Evolutionary conservation across 2,888 invertebrate species (phyloP).

Genomic region (Chloromyia formosa): DNA sequence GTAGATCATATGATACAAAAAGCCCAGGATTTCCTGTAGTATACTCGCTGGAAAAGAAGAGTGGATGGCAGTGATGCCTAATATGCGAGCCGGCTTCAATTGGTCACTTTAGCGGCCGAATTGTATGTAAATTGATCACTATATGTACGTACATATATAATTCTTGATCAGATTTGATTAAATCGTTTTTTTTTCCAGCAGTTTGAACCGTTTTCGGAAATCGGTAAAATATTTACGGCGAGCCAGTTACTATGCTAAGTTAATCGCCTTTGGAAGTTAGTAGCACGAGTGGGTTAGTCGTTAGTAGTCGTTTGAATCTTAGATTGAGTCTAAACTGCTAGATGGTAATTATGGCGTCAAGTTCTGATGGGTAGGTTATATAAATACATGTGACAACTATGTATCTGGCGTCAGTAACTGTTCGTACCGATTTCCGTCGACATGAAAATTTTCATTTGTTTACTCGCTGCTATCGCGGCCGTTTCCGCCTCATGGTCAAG

Average conservation of each 20-base stretch:
- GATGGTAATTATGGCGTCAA: background rate
- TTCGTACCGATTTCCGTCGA: constrained; percentile 12
- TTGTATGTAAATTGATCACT: background rate
- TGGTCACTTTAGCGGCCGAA: background rate
- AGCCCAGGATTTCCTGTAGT: background rate
- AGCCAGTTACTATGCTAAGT: too few relatives aligned
- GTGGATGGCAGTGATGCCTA: background rate
- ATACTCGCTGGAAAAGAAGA: background rate
- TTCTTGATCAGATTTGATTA: background rate
- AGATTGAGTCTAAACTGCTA: too few relatives aligned
- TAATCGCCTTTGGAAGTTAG: too few relatives aligned
- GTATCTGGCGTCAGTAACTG: constrained; percentile 15
- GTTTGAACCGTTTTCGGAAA: too few relatives aligned
- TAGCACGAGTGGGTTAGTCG: background rate
- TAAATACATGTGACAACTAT: constrained; percentile 13
- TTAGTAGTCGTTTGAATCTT: background rate
- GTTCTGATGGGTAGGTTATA: constrained; percentile 3
- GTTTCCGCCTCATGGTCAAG: constrained; percentile 4
- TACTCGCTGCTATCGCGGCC: constrained; percentile 5
- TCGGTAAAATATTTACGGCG: too few relatives aligned
- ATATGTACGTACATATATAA: background rate
- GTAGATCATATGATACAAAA: background rate
- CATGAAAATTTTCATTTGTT: constrained; percentile 14
- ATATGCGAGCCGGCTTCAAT: background rate
- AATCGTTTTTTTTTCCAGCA: background rate